phyloP scores from a whole-genome alignment of 2,797 vertebrate genomes.

The Ptychobarbus kaznakovi region DNA sequence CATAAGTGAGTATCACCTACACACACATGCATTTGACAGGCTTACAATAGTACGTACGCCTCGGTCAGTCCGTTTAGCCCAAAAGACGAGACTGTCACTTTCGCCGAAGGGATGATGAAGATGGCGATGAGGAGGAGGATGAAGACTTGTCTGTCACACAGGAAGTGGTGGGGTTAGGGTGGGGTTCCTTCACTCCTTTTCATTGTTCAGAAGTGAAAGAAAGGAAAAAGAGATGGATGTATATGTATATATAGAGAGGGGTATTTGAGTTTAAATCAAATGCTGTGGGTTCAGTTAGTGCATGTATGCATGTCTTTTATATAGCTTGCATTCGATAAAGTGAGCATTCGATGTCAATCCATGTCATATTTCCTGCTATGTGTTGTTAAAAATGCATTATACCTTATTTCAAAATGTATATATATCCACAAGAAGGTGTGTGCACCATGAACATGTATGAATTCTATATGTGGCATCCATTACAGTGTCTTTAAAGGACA shows the following conservation, averaged over 20 bases:
- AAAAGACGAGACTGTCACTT: constrained; percentile 10
- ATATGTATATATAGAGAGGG: neutral
- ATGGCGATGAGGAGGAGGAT: constrained; percentile 40
- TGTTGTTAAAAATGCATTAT: neutral
- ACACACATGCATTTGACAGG: constrained; percentile 37
- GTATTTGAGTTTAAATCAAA: constrained; percentile 4
- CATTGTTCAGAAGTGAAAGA: constrained; percentile 61
- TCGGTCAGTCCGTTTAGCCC: neutral
- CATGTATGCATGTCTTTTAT: constrained; percentile 13
- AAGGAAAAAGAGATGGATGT: constrained; percentile 1
- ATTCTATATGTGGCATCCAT: neutral
- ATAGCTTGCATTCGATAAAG: neutral
- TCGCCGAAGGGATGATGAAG: constrained; percentile 34
- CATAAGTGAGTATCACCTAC: constrained; percentile 78
- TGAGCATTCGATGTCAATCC: neutral
- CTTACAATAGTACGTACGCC: neutral
- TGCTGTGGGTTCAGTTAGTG: neutral
- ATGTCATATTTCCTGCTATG: neutral
- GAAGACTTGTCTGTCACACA: constrained; percentile 64
- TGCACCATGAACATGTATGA: neutral
- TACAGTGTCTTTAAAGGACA: constrained; percentile 10
- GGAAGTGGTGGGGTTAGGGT: constrained; percentile 76
- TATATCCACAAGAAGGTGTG: neutral
- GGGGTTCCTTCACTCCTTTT: constrained; percentile 71
- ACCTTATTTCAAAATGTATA: constrained; percentile 16